Conservation (phyloP, 2,797 vertebrate species). For the Anguilla anguilla region DNA sequence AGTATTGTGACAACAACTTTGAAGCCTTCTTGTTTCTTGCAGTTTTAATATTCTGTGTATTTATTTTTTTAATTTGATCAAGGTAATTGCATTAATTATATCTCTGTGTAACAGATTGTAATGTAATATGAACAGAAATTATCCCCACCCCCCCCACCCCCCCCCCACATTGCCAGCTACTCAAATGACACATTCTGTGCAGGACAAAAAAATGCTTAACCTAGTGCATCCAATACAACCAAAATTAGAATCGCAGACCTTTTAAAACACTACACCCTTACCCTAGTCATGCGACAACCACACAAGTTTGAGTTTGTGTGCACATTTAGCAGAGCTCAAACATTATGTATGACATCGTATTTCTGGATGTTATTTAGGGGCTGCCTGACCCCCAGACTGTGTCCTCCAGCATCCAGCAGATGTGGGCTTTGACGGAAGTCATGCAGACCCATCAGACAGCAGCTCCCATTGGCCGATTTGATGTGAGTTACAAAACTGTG, state of each 20-base stretch:
- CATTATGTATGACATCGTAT: not conserved
- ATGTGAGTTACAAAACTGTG: slow-evolving; percentile 75
- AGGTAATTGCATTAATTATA: not conserved
- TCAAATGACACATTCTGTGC: not conserved
- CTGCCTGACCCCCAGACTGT: slow-evolving; percentile 86
- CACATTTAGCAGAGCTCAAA: not conserved
- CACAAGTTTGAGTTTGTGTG: not conserved
- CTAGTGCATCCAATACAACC: not conserved
- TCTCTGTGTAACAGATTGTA: not conserved
- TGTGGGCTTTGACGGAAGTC: slow-evolving; percentile 95
- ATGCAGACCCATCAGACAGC: slow-evolving; percentile 86
- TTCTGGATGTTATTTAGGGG: slow-evolving; percentile 69
- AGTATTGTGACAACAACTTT: not conserved
- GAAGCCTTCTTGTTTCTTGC: not conserved
- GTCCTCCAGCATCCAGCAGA: slow-evolving; percentile 90
- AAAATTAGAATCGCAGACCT: not conserved
- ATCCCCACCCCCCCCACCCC: too few species aligned
- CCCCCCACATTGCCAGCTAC: not conserved
- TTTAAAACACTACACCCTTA: not conserved
- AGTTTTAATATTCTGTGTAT: not conserved
- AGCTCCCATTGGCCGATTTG: slow-evolving; percentile 88
- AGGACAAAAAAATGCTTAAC: not conserved
- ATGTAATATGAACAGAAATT: not conserved
- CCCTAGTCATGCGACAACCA: not conserved
- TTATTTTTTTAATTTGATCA: not conserved